These are phyloP conservation scores for Apamea monoglypha DNA, from an alignment of 2,888 invertebrate species.

Conservation along the genomic window DNA sequence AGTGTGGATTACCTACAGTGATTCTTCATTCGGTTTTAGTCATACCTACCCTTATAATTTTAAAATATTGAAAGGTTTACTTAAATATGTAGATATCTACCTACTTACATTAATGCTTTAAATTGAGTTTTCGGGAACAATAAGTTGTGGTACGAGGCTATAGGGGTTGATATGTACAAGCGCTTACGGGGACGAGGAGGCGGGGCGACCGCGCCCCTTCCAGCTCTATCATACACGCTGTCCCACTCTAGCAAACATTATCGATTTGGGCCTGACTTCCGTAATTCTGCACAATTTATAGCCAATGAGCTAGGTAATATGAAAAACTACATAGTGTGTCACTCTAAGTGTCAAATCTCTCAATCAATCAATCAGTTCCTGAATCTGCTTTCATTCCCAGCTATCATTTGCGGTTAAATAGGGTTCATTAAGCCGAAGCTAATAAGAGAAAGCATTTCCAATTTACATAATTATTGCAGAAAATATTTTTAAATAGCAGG, in stretches of 20 bases:
- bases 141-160: constrained; percentile 62
- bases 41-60: background rate
- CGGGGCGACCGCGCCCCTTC: constrained; percentile 77
- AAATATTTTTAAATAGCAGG: background rate
- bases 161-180: constrained; percentile 58
- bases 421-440: background rate
- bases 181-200: constrained; percentile 60
- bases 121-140: constrained; percentile 69
- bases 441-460: background rate
- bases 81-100: constrained; percentile 18
- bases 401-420: background rate
- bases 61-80: constrained; percentile 6
- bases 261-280: constrained; percentile 80
- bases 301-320: constrained; percentile 3
- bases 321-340: constrained; percentile 2
- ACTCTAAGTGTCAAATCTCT: background rate
- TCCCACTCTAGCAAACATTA: constrained; percentile 79
- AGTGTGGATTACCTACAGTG: background rate
- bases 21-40: background rate
- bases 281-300: constrained; percentile 60
- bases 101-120: constrained; percentile 46
- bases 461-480: background rate
- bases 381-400: background rate
- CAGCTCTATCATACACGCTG: constrained; percentile 63
- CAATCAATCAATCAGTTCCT: too few species aligned